Conservation (phyloP, 2,113 vertebrate species). For the Speoplatyrhinus poulsoni region DNA sequence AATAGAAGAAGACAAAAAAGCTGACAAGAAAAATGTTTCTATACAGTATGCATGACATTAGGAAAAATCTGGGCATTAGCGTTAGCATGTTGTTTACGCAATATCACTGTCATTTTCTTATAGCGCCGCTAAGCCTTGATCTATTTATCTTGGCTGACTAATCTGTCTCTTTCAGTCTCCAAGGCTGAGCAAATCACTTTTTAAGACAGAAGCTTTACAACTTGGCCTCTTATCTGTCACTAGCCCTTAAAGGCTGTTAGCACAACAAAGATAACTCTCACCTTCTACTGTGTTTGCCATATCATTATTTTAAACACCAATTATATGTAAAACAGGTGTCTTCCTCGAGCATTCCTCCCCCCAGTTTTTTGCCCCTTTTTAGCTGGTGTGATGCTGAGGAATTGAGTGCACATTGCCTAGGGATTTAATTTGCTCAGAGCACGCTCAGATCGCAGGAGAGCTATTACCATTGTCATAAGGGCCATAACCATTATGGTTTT, state of each 20-base stretch:
- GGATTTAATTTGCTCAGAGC: slow-evolving; percentile 41
- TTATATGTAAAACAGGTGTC: too few relatives aligned
- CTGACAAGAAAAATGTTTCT: too few relatives aligned
- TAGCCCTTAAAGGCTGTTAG: slow-evolving; percentile 20
- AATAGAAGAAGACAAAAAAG: too few relatives aligned
- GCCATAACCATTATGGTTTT: slow-evolving; percentile 9
- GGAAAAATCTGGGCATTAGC: slow-evolving; percentile 29
- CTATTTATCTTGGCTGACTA: slow-evolving; percentile 34
- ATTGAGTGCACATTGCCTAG: slow-evolving; percentile 33
- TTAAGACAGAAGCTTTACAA: slow-evolving; percentile 54
- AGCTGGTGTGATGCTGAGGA: slow-evolving; percentile 50
- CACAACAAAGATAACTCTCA: not conserved
- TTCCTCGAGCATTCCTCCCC: not conserved
- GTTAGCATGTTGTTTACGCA: slow-evolving; percentile 33
- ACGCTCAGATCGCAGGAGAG: slow-evolving; percentile 15
- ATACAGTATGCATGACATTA: too few relatives aligned
- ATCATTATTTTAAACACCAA: not conserved
- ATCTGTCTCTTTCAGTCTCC: slow-evolving; percentile 43
- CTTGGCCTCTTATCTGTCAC: slow-evolving; percentile 51
- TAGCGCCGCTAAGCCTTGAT: not conserved
- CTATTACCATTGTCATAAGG: slow-evolving; percentile 41
- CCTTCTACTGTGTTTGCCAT: not conserved
- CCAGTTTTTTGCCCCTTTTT: not conserved
- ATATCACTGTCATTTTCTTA: slow-evolving; percentile 40
- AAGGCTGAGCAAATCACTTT: slow-evolving; percentile 56